A percentile compares a stretch with the other conserved stretches of the same genome.
Evolutionary conservation across 1,140 invertebrate genomes (phyloP).

Genomic region (Cotesia vestalis): DNA sequence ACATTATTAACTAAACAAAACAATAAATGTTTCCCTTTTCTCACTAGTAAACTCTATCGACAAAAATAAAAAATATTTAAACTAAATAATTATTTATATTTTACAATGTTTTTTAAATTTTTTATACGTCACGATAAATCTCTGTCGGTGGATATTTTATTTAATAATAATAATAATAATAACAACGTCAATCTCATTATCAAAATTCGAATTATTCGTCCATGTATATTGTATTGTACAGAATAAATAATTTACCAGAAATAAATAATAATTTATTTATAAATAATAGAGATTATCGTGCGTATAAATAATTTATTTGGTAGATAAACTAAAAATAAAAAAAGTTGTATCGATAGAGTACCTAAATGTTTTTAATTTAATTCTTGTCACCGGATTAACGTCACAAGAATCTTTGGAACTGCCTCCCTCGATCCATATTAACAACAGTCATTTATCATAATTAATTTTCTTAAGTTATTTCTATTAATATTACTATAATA

Average conservation of each 20-base stretch:
- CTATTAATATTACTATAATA: no score
- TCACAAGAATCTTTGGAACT: conserved; percentile 30
- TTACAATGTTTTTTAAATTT: no score
- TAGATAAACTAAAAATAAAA: background rate
- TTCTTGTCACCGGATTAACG: background rate
- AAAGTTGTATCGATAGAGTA: background rate
- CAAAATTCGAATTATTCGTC: background rate
- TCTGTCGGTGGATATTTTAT: no score
- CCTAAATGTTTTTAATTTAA: background rate
- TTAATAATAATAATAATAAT: no score
- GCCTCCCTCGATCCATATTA: conserved; percentile 22
- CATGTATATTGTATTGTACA: background rate
- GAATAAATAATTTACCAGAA: background rate
- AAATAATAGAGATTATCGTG: background rate
- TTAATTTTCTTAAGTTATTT: no score
- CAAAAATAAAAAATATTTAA: background rate
- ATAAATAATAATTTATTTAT: background rate
- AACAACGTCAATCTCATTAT: background rate
- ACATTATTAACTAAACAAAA: no score
- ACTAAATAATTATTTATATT: background rate
- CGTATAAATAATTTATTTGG: no score
- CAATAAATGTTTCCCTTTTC: background rate
- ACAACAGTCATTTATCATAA: no score
- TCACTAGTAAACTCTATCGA: conserved; percentile 19
- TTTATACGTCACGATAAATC: no score